Conservation (phyloP, 2,888 invertebrate genomes). For the Thymelicus sylvestris region DNA sequence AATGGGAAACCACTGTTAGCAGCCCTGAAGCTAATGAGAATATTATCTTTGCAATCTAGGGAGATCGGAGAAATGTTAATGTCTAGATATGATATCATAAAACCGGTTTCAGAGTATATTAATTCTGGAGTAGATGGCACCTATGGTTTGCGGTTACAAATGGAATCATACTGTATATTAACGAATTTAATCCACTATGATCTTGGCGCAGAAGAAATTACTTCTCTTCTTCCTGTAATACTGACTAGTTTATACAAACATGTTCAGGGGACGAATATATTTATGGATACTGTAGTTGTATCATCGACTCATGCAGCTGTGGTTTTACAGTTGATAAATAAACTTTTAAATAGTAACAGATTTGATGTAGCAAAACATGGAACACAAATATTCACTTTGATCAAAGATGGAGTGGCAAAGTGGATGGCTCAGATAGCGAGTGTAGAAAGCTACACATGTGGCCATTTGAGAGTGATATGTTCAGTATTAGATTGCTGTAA, state of each 20-base stretch:
- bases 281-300: slow-evolving; percentile 71
- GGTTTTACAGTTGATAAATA: slow-evolving; percentile 75
- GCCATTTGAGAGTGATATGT: slow-evolving; percentile 68
- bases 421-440: slow-evolving; percentile 76
- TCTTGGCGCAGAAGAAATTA: slow-evolving; percentile 73
- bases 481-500: slow-evolving; percentile 70
- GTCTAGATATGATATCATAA: slow-evolving; percentile 81
- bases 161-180: slow-evolving; percentile 86
- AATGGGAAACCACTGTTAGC: slow-evolving; percentile 87
- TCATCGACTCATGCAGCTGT: slow-evolving; percentile 85
- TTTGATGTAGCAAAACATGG: slow-evolving; percentile 59
- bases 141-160: slow-evolving; percentile 85
- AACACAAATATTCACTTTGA: slow-evolving; percentile 66
- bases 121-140: slow-evolving; percentile 79
- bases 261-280: slow-evolving; percentile 82
- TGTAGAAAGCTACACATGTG: slow-evolving; percentile 72
- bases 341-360: slow-evolving; percentile 55
- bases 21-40: slow-evolving; percentile 90
- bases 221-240: slow-evolving; percentile 81
- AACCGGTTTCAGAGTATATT: slow-evolving; percentile 82
- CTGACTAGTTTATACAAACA: slow-evolving; percentile 84
- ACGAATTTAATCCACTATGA: slow-evolving; percentile 83
- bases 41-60: slow-evolving; percentile 87
- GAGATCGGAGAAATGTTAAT: slow-evolving; percentile 81
- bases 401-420: slow-evolving; percentile 74